A percentile compares a stretch with the other conserved stretches of the same genome.
Evolutionary conservation across 2,888 invertebrate genomes (phyloP).

Genomic region (Thymelicus acteon): DNA sequence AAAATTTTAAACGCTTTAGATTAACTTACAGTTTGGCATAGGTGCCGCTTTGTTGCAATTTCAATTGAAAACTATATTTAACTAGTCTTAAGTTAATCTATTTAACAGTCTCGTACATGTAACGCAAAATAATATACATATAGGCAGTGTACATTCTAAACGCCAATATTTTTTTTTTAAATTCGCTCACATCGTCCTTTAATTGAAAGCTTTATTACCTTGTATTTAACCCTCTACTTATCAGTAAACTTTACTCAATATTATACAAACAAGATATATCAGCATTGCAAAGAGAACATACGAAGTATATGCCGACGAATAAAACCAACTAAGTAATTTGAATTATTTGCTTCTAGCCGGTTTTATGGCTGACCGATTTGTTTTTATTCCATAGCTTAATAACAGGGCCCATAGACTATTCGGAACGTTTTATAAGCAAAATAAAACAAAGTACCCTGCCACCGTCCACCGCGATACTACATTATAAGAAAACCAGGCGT

Average conservation of each 20-base stretch:
- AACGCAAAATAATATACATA: too few species aligned
- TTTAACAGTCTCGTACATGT: too few species aligned
- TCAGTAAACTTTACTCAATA: slow-evolving; percentile 6
- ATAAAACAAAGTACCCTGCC: slow-evolving; percentile 61
- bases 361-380: slow-evolving; percentile 36
- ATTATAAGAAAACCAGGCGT: slow-evolving; percentile 62
- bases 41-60: too few species aligned
- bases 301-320: slow-evolving; percentile 34
- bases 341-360: slow-evolving; percentile 37
- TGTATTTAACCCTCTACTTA: slow-evolving; percentile 9
- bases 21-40: too few species aligned
- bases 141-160: too few species aligned
- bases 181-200: too few species aligned
- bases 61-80: too few species aligned
- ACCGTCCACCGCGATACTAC: slow-evolving; percentile 66
- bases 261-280: slow-evolving; percentile 27
- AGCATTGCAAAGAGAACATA: slow-evolving; percentile 30
- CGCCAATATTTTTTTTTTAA: too few species aligned
- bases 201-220: neutral
- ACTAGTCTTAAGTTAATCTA: too few species aligned
- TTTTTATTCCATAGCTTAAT: slow-evolving; percentile 46
- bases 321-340: slow-evolving; percentile 37
- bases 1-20: too few species aligned
- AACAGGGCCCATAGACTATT: slow-evolving; percentile 50
- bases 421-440: slow-evolving; percentile 52